These are phyloP conservation scores for Edolisoma coerulescens DNA, from an alignment of 2,113 vertebrate genomes.

Conservation along the genomic window DNA sequence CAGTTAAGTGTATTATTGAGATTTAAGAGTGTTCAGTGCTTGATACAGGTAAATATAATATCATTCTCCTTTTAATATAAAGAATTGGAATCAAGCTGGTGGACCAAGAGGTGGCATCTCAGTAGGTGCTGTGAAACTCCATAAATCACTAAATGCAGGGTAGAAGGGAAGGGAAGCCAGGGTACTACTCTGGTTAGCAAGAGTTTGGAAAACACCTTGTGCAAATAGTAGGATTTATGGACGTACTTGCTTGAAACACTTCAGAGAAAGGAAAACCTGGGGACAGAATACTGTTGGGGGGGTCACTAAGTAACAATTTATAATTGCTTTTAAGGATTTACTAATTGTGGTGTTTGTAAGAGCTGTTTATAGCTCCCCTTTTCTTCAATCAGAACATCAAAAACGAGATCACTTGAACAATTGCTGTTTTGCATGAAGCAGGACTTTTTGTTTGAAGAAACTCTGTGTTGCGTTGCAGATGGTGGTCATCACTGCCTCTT, in stretches of 20 bases:
- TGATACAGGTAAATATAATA: neutral
- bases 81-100: neutral
- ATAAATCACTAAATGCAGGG: neutral
- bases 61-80: neutral
- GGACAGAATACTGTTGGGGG: neutral
- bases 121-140: neutral
- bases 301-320: neutral
- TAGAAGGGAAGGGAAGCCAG: neutral
- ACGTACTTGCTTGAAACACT: neutral
- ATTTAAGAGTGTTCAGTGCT: neutral
- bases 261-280: neutral
- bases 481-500: neutral
- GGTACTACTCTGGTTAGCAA: neutral
- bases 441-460: neutral
- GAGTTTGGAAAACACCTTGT: neutral
- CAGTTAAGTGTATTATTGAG: neutral
- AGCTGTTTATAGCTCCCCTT: neutral
- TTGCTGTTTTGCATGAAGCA: neutral
- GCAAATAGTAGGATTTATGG: neutral
- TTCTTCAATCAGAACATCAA: neutral
- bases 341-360: neutral
- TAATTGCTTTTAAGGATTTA: neutral
- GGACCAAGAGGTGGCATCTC: neutral
- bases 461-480: neutral
- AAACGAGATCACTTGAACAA: neutral